Conservation (phyloP, 2,113 vertebrate species). For the Hydrolagus affinis region DNA sequence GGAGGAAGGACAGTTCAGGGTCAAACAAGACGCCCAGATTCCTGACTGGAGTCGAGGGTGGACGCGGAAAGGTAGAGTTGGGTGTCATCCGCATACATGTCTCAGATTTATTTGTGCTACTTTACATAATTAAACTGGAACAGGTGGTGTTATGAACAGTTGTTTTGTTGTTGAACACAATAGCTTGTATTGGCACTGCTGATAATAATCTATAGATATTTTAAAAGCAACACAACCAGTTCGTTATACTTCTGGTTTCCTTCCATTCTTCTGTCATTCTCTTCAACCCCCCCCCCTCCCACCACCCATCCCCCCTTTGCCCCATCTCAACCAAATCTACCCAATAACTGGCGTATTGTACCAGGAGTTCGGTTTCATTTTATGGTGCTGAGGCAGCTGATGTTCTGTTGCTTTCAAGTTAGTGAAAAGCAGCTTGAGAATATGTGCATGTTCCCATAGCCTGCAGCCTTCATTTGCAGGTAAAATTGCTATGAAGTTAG, state of each 20-base stretch:
- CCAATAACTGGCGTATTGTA: background rate
- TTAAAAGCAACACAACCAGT: background rate
- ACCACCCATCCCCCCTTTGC: background rate
- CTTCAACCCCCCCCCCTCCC: background rate
- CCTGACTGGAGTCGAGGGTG: no score
- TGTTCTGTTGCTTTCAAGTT: background rate
- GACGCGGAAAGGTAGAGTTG: no score
- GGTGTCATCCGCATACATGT: no score
- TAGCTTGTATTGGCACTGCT: background rate
- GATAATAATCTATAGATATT: background rate
- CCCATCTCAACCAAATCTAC: background rate
- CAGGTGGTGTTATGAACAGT: conserved; percentile 22
- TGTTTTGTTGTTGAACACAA: conserved; percentile 10
- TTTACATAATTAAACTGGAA: conserved; percentile 1
- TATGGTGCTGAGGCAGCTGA: background rate
- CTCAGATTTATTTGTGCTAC: background rate
- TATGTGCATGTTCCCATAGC: no score
- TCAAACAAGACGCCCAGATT: no score
- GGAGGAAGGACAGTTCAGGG: no score
- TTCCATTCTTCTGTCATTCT: background rate
- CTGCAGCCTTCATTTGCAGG: no score
- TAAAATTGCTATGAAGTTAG: no score
- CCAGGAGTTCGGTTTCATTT: background rate
- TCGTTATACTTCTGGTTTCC: background rate
- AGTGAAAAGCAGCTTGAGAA: background rate